Evolutionary conservation across 1,140 invertebrate species (phyloP).

Genomic region (Triops longicaudatus): DNA sequence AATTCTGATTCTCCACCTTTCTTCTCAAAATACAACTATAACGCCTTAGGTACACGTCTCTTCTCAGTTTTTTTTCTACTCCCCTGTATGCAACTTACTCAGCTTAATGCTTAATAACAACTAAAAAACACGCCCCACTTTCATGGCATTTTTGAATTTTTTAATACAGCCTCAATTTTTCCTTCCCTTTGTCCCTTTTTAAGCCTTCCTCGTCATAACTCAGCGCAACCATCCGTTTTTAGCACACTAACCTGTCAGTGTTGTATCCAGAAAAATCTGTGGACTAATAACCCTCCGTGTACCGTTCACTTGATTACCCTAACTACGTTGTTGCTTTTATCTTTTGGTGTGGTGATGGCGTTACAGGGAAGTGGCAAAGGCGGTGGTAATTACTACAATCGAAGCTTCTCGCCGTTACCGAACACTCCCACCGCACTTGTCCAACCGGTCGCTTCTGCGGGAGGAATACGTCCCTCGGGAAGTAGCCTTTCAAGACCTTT

Average conservation of each 20-base stretch:
- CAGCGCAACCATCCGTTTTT: too few relatives aligned
- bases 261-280: too few relatives aligned
- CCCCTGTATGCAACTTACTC: not conserved
- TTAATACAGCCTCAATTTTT: not conserved
- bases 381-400: constrained; percentile 14
- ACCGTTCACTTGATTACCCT: not conserved
- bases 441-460: constrained; percentile 16
- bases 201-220: not conserved
- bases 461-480: constrained; percentile 4
- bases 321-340: not conserved
- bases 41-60: not conserved
- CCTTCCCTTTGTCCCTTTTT: not conserved
- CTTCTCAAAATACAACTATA: not conserved
- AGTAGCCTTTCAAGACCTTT: not conserved
- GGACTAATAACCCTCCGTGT: too few relatives aligned
- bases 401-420: not conserved
- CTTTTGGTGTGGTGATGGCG: too few relatives aligned
- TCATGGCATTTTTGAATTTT: not conserved
- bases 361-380: not conserved
- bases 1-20: not conserved
- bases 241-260: too few relatives aligned
- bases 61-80: not conserved
- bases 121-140: not conserved
- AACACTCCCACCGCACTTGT: constrained; percentile 7
- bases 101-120: not conserved